Conservation (phyloP, 2,888 invertebrate species). For the Agapostemon virescens region DNA sequence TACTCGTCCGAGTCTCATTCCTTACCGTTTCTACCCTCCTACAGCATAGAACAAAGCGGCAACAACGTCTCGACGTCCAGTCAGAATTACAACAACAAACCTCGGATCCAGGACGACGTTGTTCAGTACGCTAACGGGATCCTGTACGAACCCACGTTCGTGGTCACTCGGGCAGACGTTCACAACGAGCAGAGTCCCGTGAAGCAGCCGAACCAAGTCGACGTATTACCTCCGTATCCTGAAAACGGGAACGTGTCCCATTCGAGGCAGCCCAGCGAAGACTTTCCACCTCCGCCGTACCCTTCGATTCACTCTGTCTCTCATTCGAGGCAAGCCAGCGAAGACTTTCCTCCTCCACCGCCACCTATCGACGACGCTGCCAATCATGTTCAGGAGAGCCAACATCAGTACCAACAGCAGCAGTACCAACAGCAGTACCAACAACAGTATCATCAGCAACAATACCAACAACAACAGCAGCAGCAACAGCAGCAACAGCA, state of each 20-base stretch:
- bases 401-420: slow-evolving; percentile 36
- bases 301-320: slow-evolving; percentile 89
- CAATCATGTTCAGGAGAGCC: slow-evolving; percentile 44
- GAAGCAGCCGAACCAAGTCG: slow-evolving; percentile 74
- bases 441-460: slow-evolving; percentile 63
- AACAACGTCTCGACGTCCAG: slow-evolving; percentile 55
- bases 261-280: slow-evolving; percentile 82
- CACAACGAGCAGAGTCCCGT: slow-evolving; percentile 89
- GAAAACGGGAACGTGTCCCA: slow-evolving; percentile 80
- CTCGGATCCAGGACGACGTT: slow-evolving; percentile 79
- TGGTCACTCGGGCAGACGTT: slow-evolving; percentile 92
- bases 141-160: slow-evolving; percentile 79
- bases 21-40: slow-evolving; percentile 84
- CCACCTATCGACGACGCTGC: slow-evolving; percentile 86
- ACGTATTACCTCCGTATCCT: slow-evolving; percentile 83
- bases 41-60: slow-evolving; percentile 78
- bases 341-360: slow-evolving; percentile 95
- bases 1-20: slow-evolving; percentile 83
- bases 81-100: slow-evolving; percentile 71
- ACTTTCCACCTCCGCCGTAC: slow-evolving; percentile 87
- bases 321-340: slow-evolving; percentile 92
- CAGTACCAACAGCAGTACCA: slow-evolving; percentile 7
- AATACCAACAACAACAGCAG: slow-evolving; percentile 72
- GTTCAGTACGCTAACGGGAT: slow-evolving; percentile 81
- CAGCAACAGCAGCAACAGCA: slow-evolving; percentile 66